Conservation (phyloP, 1,140 invertebrate genomes). For the Lerema accius region DNA sequence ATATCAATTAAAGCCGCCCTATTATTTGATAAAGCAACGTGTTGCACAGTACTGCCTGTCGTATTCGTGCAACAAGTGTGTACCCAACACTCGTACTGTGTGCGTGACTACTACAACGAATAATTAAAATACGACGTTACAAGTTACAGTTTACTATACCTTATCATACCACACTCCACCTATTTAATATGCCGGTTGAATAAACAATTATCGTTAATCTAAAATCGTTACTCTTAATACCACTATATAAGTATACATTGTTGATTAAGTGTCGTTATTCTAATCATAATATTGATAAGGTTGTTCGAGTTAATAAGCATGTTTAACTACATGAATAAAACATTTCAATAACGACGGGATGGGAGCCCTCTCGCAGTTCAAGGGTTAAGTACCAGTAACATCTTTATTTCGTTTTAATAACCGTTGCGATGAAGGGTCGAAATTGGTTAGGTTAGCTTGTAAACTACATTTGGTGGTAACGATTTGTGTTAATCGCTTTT, state of each 20-base stretch:
- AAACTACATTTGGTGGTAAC: constrained; percentile 43
- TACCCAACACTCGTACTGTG: constrained; percentile 9
- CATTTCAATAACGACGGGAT: constrained; percentile 19
- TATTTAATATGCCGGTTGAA: constrained; percentile 26
- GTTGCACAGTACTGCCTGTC: constrained; percentile 20
- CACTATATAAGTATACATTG: constrained; percentile 11
- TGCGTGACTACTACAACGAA: constrained; percentile 22
- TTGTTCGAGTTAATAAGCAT: constrained; percentile 14
- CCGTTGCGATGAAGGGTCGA: constrained; percentile 50
- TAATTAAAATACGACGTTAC: constrained; percentile 29
- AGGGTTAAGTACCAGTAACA: constrained; percentile 75
- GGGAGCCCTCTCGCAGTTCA: constrained; percentile 43
- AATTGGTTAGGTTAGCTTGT: constrained; percentile 36
- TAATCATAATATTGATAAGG: constrained; percentile 24
- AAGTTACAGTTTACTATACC: constrained; percentile 14
- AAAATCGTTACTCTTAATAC: constrained; percentile 17
- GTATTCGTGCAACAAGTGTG: constrained; percentile 19
- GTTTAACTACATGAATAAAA: constrained; percentile 25
- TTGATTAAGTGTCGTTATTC: constrained; percentile 13
- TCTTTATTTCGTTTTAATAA: constrained; percentile 71
- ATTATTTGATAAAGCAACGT: background rate
- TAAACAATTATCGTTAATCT: constrained; percentile 31
- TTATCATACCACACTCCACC: background rate
- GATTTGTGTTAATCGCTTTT: constrained; percentile 41
- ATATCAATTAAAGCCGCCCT: background rate